Conservation (phyloP, 2,797 vertebrate genomes). For the Distichodus sexfasciatus region DNA sequence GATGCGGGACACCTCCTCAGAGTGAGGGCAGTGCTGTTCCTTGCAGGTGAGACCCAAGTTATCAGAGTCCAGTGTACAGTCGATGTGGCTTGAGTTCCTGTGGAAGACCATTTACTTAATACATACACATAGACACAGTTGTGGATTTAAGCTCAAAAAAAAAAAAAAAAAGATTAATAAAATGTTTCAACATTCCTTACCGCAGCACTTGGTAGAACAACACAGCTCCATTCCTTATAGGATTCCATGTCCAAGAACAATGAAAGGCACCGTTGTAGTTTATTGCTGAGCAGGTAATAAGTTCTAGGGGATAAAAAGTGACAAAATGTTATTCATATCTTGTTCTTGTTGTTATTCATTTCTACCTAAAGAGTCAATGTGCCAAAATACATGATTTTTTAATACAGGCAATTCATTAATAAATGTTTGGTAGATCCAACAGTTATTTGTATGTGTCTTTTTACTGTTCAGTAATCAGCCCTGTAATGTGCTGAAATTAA, state of each 20-base stretch:
- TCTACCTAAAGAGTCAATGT: too few relatives aligned
- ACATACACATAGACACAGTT: too few relatives aligned
- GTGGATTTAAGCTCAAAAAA: too few relatives aligned
- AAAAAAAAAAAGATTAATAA: too few relatives aligned
- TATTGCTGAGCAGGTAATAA: conserved; percentile 63
- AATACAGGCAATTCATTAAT: too few relatives aligned
- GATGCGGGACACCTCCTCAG: conserved; percentile 50
- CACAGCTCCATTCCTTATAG: conserved; percentile 51
- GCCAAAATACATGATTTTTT: too few relatives aligned
- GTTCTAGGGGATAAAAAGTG: conserved; percentile 47
- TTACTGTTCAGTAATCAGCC: too few relatives aligned
- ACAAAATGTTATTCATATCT: conserved; percentile 4
- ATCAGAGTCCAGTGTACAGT: conserved; percentile 45
- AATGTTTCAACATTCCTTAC: too few relatives aligned
- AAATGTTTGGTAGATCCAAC: too few relatives aligned
- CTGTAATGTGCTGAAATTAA: too few relatives aligned
- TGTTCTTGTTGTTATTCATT: too few relatives aligned
- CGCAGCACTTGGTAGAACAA: conserved; percentile 61
- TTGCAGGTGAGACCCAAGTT: conserved; percentile 44
- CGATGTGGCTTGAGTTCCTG: conserved; percentile 42
- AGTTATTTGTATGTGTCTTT: too few relatives aligned
- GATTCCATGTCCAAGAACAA: conserved; percentile 64
- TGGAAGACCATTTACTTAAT: not conserved
- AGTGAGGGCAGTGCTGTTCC: conserved; percentile 40
- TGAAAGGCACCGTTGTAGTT: conserved; percentile 70